Percentiles rank a stretch among this genome's conserved stretches.
Evolutionary conservation across 2,797 vertebrate species (phyloP).

Genomic region (Merluccius polli): DNA sequence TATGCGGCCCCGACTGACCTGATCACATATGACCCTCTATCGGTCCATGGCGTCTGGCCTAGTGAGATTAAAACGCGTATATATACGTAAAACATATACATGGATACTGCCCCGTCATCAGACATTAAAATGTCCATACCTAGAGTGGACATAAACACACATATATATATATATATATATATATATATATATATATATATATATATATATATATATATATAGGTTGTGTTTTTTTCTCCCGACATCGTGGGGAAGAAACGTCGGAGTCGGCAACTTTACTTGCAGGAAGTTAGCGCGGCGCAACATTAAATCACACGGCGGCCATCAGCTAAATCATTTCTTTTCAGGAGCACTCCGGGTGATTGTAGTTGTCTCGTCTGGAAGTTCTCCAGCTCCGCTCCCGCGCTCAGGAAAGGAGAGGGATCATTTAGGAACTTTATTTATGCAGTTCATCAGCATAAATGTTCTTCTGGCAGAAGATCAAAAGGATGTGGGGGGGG

Average conservation of each 20-base stretch:
- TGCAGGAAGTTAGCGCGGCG: constrained; percentile 40
- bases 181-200: too few species aligned
- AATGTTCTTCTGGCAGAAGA: constrained; percentile 80
- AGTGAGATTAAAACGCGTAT: background rate
- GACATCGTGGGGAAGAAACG: constrained; percentile 43
- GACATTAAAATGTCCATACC: background rate
- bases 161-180: too few species aligned
- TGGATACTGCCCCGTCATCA: background rate
- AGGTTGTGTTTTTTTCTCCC: background rate
- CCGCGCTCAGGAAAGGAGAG: constrained; percentile 64
- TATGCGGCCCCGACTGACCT: background rate
- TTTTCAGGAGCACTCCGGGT: constrained; percentile 70
- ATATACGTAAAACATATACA: background rate
- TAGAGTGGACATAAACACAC: background rate
- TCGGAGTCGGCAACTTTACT: constrained; percentile 39
- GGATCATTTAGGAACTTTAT: constrained; percentile 80
- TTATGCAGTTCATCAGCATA: constrained; percentile 83
- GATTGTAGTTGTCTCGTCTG: constrained; percentile 76
- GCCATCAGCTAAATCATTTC: constrained; percentile 67
- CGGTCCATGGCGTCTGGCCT: background rate
- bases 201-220: too few species aligned
- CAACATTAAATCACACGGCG: constrained; percentile 43
- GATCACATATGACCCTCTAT: background rate
- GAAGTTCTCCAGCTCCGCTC: constrained; percentile 76
- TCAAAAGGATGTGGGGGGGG: constrained; percentile 70